Percentiles rank a stretch among this genome's conserved stretches.
Conservation (phyloP, 2,888 invertebrate genomes). For the Gastrophysa polygoni region DNA sequence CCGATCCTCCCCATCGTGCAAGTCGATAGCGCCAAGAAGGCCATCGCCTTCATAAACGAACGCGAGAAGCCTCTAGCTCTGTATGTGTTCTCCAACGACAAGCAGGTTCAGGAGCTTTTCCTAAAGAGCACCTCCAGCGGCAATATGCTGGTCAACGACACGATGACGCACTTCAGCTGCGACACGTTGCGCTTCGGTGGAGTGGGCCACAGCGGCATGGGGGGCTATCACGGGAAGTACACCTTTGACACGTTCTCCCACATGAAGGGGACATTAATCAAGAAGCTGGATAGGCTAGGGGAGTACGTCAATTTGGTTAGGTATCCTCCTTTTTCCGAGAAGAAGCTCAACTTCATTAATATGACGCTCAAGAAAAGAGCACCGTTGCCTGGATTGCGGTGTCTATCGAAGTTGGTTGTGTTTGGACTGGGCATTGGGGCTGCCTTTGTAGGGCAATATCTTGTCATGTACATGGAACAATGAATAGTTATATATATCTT, state of each 20-base stretch:
- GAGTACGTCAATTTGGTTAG: slow-evolving; percentile 72
- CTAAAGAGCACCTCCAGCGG: slow-evolving; percentile 78
- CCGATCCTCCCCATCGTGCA: slow-evolving; percentile 90
- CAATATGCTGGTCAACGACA: slow-evolving; percentile 83
- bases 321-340: slow-evolving; percentile 83
- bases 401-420: neutral
- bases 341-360: slow-evolving; percentile 64
- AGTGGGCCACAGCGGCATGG: slow-evolving; percentile 92
- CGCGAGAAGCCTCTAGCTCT: slow-evolving; percentile 89
- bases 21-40: slow-evolving; percentile 83
- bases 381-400: slow-evolving; percentile 10
- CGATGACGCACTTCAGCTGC: slow-evolving; percentile 82
- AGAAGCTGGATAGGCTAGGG: slow-evolving; percentile 70
- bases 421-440: slow-evolving; percentile 16
- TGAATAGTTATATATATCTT: too few species aligned
- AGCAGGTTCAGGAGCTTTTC: slow-evolving; percentile 65
- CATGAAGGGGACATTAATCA: slow-evolving; percentile 79
- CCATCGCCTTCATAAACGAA: slow-evolving; percentile 85
- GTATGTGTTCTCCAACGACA: slow-evolving; percentile 80
- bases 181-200: slow-evolving; percentile 95
- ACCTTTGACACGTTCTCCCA: slow-evolving; percentile 95
- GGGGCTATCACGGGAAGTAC: slow-evolving; percentile 89
- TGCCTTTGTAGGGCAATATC: slow-evolving; percentile 1
- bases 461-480: neutral
- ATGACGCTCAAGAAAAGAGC: slow-evolving; percentile 1